These are phyloP conservation scores for Synergus laeviventris DNA, from an alignment of 2,888 invertebrate genomes.

Conservation along the genomic window DNA sequence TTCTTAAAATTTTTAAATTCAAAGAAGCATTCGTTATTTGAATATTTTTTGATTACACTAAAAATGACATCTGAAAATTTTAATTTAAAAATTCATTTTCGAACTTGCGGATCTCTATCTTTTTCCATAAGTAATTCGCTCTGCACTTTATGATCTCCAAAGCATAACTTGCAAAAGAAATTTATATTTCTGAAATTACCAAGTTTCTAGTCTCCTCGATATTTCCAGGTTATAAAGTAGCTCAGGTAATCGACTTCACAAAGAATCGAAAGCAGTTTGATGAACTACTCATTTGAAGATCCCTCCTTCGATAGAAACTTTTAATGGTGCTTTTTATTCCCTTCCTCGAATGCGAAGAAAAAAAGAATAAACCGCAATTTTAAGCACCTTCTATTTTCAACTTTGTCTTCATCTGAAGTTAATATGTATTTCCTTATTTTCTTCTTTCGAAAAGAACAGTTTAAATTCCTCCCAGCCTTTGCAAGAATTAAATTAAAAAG, in stretches of 20 bases:
- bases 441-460: background rate
- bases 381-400: background rate
- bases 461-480: background rate
- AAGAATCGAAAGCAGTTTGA: constrained; percentile 31
- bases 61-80: background rate
- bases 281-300: constrained; percentile 21
- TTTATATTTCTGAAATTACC: constrained; percentile 11
- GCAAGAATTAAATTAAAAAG: background rate
- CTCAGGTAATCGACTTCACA: background rate
- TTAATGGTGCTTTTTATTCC: constrained; percentile 18
- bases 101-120: background rate
- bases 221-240: constrained; percentile 25
- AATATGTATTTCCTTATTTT: background rate
- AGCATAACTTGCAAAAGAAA: background rate
- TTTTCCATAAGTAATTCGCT: background rate
- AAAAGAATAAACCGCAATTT: background rate
- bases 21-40: background rate
- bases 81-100: background rate
- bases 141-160: background rate
- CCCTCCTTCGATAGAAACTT: background rate
- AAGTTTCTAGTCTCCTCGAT: background rate
- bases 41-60: background rate
- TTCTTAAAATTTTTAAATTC: background rate
- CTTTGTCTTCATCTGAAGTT: background rate
- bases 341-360: background rate